phyloP scores from a whole-genome alignment of 64 coral and sea anemone genomes.

The Pachyseris speciosa region DNA sequence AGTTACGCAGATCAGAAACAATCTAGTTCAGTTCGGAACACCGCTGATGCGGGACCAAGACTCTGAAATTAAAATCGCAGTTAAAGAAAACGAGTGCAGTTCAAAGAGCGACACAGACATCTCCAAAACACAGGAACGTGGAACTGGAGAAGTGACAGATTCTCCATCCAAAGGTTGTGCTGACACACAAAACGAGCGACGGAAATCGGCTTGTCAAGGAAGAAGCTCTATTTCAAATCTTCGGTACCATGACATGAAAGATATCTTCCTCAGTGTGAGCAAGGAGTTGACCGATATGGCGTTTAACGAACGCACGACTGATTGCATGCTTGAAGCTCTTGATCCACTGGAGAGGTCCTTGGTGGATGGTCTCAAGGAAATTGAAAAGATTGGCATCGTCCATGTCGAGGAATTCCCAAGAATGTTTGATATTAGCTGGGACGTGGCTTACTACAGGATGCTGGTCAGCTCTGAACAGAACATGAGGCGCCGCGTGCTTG shows the following conservation, averaged over 20 bases:
- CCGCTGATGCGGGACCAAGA: background rate
- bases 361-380: constrained; percentile 12
- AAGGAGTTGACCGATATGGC: constrained; percentile 19
- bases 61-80: background rate
- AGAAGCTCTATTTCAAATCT: background rate
- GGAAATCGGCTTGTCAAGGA: background rate
- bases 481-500: constrained; percentile 23
- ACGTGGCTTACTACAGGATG: background rate
- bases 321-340: background rate
- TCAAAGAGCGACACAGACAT: background rate
- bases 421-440: background rate
- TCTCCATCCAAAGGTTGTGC: background rate
- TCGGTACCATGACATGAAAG: constrained; percentile 13
- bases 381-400: background rate
- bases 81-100: too few relatives aligned
- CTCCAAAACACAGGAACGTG: background rate
- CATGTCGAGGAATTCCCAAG: background rate
- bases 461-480: background rate
- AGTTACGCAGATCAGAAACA: constrained; percentile 45
- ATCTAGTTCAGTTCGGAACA: constrained; percentile 52
- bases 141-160: background rate
- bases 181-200: background rate
- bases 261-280: background rate
- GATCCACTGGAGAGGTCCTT: background rate
- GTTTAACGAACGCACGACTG: background rate